Base-by-base conservation (phyloP, 2,888 invertebrate species). In the Charanyca ferruginea region DNA sequence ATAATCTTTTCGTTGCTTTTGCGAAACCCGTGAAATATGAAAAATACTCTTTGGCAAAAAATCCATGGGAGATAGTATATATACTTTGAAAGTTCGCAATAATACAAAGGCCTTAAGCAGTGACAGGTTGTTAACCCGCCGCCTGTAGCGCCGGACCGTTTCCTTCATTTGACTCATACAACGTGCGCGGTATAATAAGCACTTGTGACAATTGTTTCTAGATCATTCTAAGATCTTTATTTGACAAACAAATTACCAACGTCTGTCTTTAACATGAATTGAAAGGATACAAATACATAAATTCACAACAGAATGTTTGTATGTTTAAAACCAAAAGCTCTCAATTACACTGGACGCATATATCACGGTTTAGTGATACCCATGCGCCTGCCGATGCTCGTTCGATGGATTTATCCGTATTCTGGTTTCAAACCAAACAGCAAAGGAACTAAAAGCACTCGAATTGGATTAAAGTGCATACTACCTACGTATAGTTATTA, bases 161-260 rank as follows among this genome's bases (percentile, higher is more conserved):
- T 74, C 78, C 73, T 71, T 71, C 63, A 75, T 74, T 71, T 79
- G 79, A 79, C 63, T 79, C 79, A 66, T 52, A 66, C 71, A 58
- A 53, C 71, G 79, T 75, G 81, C 76, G 53, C 58, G 6, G 79
- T 71, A 81, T 79, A 81, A 66, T 79, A 79, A 79, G 54, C 59
- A 65, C 59, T 55, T 61, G 73, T 48, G 44, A 69, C 79, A 75
- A 75, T 79, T 79, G 79, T 61, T 75, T 66, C 74, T 73, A 79
- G 76, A 60, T 65, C 79, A 75, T 79, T 64, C 48, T 69, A 48
- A 74, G 32, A 73, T 73, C 54, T 48, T n/a, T 11, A 16, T 23
- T 51, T 23, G n/a, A 35, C n/a, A 16, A 55, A 59, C 44, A 38
- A n/a, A 44, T 7, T 38, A 42, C 9, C 66, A 35, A 53, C 16